A percentile compares a stretch with the other conserved stretches of the same genome.
These are phyloP conservation scores for Larimichthys polyactis DNA, from an alignment of 2,113 vertebrate species.

Conservation along the genomic window DNA sequence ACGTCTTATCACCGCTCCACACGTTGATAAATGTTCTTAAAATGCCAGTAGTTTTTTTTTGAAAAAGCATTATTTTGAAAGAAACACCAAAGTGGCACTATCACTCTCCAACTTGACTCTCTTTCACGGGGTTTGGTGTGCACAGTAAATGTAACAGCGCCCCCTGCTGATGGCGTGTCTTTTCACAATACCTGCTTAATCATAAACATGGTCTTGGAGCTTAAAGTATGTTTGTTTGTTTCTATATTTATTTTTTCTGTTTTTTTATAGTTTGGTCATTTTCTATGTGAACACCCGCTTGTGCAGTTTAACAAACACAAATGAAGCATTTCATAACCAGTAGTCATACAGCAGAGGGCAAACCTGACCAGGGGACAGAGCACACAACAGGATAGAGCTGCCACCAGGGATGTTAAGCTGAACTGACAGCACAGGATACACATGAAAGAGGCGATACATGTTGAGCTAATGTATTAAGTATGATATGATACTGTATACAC, in stretches of 20 bases:
- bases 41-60: not conserved
- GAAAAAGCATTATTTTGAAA: slow-evolving; percentile 23
- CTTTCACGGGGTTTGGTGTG: not conserved
- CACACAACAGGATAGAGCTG: not conserved
- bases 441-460: not conserved
- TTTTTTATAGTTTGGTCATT: not conserved
- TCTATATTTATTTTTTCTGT: not conserved
- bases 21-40: not conserved
- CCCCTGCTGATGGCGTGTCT: not conserved
- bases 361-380: not conserved
- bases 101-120: not conserved
- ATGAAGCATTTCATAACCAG: not conserved
- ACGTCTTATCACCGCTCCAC: accelerated
- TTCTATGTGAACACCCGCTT: not conserved
- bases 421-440: not conserved
- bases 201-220: not conserved
- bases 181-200: not conserved
- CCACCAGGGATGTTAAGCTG: not conserved
- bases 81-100: not conserved
- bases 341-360: slow-evolving; percentile 5
- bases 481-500: not conserved
- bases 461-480: not conserved
- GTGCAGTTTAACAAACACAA: not conserved
- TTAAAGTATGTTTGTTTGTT: not conserved
- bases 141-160: not conserved